These are phyloP conservation scores for Lepidocolaptes lacrymiger DNA, from an alignment of 2,797 vertebrate genomes.

Conservation along the genomic window DNA sequence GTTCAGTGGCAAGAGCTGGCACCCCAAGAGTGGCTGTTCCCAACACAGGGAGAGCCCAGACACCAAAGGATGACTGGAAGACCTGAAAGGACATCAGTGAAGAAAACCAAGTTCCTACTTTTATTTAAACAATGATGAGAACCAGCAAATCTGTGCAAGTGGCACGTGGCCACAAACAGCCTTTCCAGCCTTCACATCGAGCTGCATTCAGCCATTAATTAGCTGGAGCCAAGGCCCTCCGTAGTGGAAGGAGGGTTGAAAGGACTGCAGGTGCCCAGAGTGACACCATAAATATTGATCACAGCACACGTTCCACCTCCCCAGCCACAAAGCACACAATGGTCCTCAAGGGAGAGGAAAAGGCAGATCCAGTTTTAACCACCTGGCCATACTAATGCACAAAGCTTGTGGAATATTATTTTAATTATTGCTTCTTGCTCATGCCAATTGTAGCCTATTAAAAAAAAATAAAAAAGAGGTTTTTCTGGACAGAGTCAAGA, in stretches of 20 bases:
- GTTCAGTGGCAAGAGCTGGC: background rate
- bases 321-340: conserved; percentile 6
- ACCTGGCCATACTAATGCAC: background rate
- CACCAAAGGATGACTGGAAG: background rate
- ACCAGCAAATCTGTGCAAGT: background rate
- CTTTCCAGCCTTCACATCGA: background rate
- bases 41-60: background rate
- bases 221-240: background rate
- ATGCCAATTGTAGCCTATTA: background rate
- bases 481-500: conserved; percentile 10
- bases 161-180: background rate
- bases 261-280: conserved; percentile 12
- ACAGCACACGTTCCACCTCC: conserved; percentile 4
- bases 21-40: background rate
- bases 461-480: background rate
- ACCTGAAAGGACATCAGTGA: background rate
- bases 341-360: background rate
- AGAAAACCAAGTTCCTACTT: background rate
- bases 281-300: conserved; percentile 57
- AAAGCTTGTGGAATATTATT: conserved; percentile 23
- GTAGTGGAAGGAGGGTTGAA: background rate
- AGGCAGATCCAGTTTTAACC: conserved; percentile 25
- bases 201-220: background rate
- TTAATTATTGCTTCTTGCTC: conserved; percentile 34
- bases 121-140: background rate